Percentiles rank a stretch among this genome's conserved stretches.
phyloP scores from a whole-genome alignment of 1,140 invertebrate species.

The Proctacanthus coquilletti region DNA sequence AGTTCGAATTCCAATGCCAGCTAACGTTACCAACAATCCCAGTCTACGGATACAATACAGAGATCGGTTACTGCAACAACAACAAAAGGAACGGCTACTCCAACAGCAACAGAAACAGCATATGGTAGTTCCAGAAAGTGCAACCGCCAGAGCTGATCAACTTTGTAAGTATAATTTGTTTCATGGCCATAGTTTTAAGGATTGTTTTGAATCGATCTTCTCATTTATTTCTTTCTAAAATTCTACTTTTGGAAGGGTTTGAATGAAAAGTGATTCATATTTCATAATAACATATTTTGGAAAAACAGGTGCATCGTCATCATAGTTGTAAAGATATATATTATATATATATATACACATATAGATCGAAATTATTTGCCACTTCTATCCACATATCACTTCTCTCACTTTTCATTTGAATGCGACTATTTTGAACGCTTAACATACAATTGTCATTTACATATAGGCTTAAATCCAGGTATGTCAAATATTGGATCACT shows the following conservation, averaged over 20 bases:
- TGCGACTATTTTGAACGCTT: too few relatives aligned
- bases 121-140: conserved; percentile 46
- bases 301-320: too few relatives aligned
- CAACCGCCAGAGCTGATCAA: conserved; percentile 36
- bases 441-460: conserved; percentile 2
- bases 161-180: conserved; percentile 15
- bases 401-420: not conserved
- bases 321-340: too few relatives aligned
- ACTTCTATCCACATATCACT: not conserved
- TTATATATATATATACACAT: too few relatives aligned
- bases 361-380: not conserved
- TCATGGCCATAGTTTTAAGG: too few relatives aligned
- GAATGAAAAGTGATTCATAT: too few relatives aligned
- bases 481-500: conserved; percentile 62
- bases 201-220: too few relatives aligned
- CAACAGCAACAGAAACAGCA: conserved; percentile 59
- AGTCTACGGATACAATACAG: conserved; percentile 23
- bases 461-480: conserved; percentile 36
- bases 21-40: conserved; percentile 10
- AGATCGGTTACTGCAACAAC: conserved; percentile 22
- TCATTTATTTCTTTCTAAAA: too few relatives aligned
- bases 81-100: conserved; percentile 38
- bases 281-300: too few relatives aligned
- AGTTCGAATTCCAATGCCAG: conserved; percentile 16
- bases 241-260: too few relatives aligned